Percentiles rank a stretch among this genome's conserved stretches.
These are phyloP conservation scores for Nebria ingens DNA, from an alignment of 1,140 invertebrate genomes.

Conservation along the genomic window DNA sequence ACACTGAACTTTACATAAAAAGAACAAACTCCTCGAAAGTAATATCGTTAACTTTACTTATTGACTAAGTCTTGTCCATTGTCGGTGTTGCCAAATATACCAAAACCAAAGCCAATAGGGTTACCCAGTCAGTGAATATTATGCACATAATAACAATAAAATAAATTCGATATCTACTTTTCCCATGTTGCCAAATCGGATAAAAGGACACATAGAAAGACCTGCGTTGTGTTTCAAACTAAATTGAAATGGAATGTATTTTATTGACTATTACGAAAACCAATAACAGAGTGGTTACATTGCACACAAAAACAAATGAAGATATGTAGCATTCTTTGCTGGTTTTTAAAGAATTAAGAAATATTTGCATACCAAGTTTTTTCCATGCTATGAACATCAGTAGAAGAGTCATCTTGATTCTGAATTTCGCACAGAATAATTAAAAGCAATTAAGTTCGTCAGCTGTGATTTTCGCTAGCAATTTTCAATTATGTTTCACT, in stretches of 20 bases:
- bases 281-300: too few relatives aligned
- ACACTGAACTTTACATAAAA: not conserved
- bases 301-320: too few relatives aligned
- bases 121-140: not conserved
- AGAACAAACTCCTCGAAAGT: not conserved
- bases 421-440: slow-evolving; percentile 2
- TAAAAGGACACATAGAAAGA: too few relatives aligned
- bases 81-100: not conserved
- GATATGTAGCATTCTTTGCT: too few relatives aligned
- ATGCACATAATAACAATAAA: not conserved
- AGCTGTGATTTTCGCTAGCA: not conserved
- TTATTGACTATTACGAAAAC: too few relatives aligned
- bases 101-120: not conserved
- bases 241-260: too few relatives aligned
- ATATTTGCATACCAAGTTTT: not conserved
- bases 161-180: not conserved
- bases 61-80: not conserved
- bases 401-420: not conserved
- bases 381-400: not conserved
- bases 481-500: not conserved
- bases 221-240: too few relatives aligned
- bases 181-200: not conserved
- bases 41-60: not conserved
- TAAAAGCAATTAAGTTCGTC: slow-evolving; percentile 1
- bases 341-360: too few relatives aligned